These are phyloP conservation scores for Latheticus oryzae DNA, from an alignment of 2,888 invertebrate genomes.

Conservation along the genomic window DNA sequence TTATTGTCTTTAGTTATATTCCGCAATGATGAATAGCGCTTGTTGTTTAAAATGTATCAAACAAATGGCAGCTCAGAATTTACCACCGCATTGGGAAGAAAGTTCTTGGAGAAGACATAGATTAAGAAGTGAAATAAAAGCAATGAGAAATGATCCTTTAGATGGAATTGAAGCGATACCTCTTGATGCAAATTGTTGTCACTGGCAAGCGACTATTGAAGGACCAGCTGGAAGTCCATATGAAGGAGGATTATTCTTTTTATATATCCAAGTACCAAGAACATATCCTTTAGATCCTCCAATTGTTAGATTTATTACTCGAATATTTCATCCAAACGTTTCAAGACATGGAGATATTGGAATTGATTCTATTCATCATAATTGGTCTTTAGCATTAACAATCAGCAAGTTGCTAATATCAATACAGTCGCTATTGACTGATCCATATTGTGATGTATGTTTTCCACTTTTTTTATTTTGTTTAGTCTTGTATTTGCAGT, in stretches of 20 bases:
- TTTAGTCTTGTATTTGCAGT: no score
- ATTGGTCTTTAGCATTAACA: constrained; percentile 95
- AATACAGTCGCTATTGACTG: constrained; percentile 88
- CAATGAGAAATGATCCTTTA: constrained; percentile 80
- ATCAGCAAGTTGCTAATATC: constrained; percentile 90
- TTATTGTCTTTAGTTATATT: constrained; percentile 71
- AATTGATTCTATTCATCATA: constrained; percentile 94
- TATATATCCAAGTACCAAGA: constrained; percentile 90
- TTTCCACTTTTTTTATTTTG: no score
- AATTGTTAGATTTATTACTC: constrained; percentile 90
- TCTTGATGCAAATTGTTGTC: constrained; percentile 82
- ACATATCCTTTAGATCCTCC: constrained; percentile 94
- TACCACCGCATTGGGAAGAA: constrained; percentile 78
- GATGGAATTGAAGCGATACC: constrained; percentile 88
- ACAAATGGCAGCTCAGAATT: constrained; percentile 82
- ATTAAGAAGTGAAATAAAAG: constrained; percentile 79
- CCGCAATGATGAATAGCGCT: constrained; percentile 78
- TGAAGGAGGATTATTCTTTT: constrained; percentile 92
- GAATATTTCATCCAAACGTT: constrained; percentile 94
- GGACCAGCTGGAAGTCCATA: constrained; percentile 94
- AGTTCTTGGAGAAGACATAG: constrained; percentile 83
- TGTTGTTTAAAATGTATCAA: constrained; percentile 89
- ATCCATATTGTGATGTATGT: constrained; percentile 86
- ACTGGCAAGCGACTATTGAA: constrained; percentile 94
- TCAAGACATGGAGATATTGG: constrained; percentile 96